These are phyloP conservation scores for Mesopsocus fuscifrons DNA, from an alignment of 2,888 invertebrate species.

Conservation along the genomic window DNA sequence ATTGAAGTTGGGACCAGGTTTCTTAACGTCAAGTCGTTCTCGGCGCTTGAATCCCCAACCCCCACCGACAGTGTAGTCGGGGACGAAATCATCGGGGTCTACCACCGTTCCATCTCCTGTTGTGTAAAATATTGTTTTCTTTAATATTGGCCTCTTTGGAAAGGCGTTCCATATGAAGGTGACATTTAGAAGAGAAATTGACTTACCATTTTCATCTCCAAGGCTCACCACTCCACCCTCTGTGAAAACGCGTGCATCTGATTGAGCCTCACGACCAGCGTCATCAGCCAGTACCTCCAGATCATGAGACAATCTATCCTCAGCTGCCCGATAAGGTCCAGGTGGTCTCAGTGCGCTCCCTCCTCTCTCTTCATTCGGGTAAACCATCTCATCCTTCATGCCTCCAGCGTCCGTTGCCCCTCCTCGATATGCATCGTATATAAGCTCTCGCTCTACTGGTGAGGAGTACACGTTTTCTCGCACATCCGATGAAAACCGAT, in stretches of 20 bases:
- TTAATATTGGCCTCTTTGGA: not conserved
- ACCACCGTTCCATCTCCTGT: not conserved
- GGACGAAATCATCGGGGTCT: constrained; percentile 37
- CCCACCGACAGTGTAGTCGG: constrained; percentile 35
- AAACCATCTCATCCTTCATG: no score
- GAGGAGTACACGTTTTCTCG: not conserved
- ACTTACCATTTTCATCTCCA: constrained; percentile 19
- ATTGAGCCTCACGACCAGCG: not conserved
- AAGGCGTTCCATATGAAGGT: no score
- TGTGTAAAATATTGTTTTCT: constrained; percentile 2
- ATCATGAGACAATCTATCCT: not conserved
- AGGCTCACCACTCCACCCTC: constrained; percentile 40
- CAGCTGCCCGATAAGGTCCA: no score
- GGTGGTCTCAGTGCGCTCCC: not conserved
- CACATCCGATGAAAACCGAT: not conserved
- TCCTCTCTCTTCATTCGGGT: not conserved
- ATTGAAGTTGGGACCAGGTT: constrained; percentile 74
- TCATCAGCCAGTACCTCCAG: not conserved
- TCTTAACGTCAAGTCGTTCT: constrained; percentile 82
- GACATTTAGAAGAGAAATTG: no score
- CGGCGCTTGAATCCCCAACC: constrained; percentile 65
- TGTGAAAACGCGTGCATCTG: constrained; percentile 25
- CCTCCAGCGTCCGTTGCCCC: no score
- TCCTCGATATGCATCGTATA: not conserved
- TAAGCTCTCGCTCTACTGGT: constrained; percentile 1